Evolutionary conservation across 2,888 invertebrate genomes (phyloP), one percentile per base, ranked within the genome.

Genomic region (Arge pagana): DNA sequence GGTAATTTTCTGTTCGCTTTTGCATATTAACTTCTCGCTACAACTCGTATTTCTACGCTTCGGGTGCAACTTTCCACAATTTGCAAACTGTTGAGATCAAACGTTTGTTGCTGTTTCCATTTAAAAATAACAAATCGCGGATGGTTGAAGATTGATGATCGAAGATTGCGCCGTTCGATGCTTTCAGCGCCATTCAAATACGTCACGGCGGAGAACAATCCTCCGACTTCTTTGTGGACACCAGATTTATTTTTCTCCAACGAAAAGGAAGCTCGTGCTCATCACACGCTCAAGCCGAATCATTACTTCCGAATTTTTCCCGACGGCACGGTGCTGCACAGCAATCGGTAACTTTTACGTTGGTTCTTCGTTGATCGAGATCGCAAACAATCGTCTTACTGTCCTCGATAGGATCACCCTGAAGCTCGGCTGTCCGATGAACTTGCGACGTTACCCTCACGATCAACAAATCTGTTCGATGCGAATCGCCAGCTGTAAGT

Each of bases 161-260:
- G 43, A 8, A 3, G n/a, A 10, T 10, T n/a, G n/a, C n/a, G n/a
- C n/a, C n/a, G 8, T 26, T 10, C 15, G 3, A 8, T n/a, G n/a
- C 58, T 70, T 70, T 6, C 77, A 89, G 93, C 93, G 70, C 88
- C 89, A 66, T 84, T 94, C 55, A 93, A 92, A 78, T 95, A 95
- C 81, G 83, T 95, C 60, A 94, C 95, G 52, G 82, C 95, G 72
- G 93, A 96, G 50, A 96, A 96, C 79, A 92, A n/a, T n/a, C n/a
- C n/a, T n/a, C n/a, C 95, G 50, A 92, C 91, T 79, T 86, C 93
- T 65, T 93, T 97, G 52, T 98, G 97, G 97, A 96, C 96, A 90
- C 97, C 97, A 26, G 97, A 98, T 82, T 82, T 96, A 64, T 97
- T 96, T 84, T 96, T 96, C 81, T 91, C 95, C 52, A 97, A 97